Evolutionary conservation across 2,797 vertebrate species (phyloP).

Genomic region (Sebastiscus albofasciatus): DNA sequence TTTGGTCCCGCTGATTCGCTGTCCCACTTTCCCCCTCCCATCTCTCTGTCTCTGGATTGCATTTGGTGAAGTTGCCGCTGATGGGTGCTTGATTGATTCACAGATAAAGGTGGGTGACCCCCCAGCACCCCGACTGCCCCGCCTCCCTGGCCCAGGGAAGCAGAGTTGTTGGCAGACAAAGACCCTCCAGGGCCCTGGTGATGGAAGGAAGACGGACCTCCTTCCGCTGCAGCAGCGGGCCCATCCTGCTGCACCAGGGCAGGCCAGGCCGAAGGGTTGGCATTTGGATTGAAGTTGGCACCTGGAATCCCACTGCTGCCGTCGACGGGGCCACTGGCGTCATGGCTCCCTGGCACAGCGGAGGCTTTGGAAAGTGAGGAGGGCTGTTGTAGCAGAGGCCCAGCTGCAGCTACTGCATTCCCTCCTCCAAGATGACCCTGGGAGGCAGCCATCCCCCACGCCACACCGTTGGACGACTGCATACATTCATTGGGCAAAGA

Average conservation of each 20-base stretch:
- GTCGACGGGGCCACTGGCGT: slow-evolving; percentile 90
- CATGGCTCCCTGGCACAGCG: slow-evolving; percentile 83
- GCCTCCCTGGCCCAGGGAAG: slow-evolving; percentile 72
- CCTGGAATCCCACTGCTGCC: slow-evolving; percentile 86
- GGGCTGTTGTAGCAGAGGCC: slow-evolving; percentile 73
- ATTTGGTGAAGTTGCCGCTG: slow-evolving; percentile 88
- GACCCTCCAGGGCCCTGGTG: slow-evolving; percentile 75
- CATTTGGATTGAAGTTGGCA: slow-evolving; percentile 99
- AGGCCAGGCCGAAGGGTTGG: slow-evolving; percentile 99
- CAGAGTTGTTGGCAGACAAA: slow-evolving; percentile 83
- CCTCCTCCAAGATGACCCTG: slow-evolving; percentile 83
- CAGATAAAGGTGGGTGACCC: slow-evolving; percentile 81
- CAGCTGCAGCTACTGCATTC: slow-evolving; percentile 77
- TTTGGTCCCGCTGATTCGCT: slow-evolving; percentile 86
- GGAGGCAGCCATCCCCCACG: slow-evolving; percentile 82
- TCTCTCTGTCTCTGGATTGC: slow-evolving; percentile 87
- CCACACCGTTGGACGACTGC: slow-evolving; percentile 80
- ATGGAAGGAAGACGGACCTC: slow-evolving; percentile 79
- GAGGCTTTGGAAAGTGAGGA: slow-evolving; percentile 87
- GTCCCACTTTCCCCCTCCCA: slow-evolving; percentile 81
- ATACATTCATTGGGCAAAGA: slow-evolving; percentile 89
- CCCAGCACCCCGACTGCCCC: slow-evolving; percentile 68
- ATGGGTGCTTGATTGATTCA: slow-evolving; percentile 87
- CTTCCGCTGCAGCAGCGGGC: slow-evolving; percentile 77
- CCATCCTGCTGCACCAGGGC: slow-evolving; percentile 96